phyloP scores from a whole-genome alignment of 2,797 vertebrate species.

The Xiphorhynchus erythropygius region DNA sequence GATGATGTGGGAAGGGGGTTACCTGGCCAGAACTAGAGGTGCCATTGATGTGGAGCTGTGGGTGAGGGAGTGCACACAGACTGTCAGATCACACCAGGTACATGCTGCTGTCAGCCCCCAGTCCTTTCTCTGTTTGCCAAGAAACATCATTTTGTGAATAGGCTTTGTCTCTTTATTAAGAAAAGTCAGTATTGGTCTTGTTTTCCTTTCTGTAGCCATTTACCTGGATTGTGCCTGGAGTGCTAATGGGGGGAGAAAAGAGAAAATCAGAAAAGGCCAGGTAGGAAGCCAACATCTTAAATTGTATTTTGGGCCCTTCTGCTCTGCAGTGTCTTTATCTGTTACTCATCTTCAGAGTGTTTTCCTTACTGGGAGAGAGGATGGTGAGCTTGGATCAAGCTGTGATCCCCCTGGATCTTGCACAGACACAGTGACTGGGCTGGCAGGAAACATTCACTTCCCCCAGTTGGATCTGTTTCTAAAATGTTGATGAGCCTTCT shows the following conservation, averaged over 20 bases:
- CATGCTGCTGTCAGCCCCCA: neutral
- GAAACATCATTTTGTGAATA: neutral
- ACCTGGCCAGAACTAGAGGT: neutral
- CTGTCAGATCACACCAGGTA: neutral
- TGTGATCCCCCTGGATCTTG: neutral
- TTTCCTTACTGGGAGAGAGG: neutral
- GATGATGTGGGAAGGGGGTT: neutral
- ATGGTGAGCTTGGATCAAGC: neutral
- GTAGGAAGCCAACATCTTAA: conserved; percentile 67
- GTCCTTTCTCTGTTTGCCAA: neutral
- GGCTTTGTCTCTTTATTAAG: neutral
- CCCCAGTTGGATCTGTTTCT: neutral
- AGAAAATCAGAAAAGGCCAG: conserved; percentile 96
- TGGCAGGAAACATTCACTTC: conserved; percentile 22
- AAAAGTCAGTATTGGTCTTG: neutral
- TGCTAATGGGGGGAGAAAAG: conserved; percentile 98
- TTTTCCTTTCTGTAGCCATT: conserved; percentile 71
- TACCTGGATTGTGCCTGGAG: conserved; percentile 89
- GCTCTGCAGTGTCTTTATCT: neutral
- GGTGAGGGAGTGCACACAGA: neutral
- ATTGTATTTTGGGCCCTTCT: neutral
- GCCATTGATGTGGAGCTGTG: neutral
- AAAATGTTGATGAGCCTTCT: conserved; percentile 45
- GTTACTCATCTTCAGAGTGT: neutral
- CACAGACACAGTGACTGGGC: neutral